These are phyloP conservation scores for Platycheirus rosarum DNA, from an alignment of 2,888 invertebrate species.

Conservation along the genomic window DNA sequence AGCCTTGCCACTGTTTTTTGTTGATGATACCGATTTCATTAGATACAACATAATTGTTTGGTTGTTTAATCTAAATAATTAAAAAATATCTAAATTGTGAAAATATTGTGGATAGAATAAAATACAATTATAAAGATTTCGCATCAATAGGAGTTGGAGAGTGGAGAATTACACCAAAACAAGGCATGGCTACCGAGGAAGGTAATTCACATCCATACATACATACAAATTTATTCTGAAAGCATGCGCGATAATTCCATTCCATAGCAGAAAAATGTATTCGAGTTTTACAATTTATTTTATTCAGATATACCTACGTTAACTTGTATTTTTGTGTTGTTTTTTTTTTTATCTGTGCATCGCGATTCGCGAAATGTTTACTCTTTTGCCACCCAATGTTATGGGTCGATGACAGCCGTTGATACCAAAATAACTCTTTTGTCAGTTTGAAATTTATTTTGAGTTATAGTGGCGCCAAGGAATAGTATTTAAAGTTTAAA, in stretches of 20 bases:
- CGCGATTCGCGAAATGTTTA: background rate
- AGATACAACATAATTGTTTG: background rate
- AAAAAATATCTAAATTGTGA: background rate
- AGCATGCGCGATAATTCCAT: constrained; percentile 57
- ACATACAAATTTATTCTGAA: no score
- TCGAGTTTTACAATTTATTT: constrained; percentile 54
- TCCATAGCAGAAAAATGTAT: constrained; percentile 28
- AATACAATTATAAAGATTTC: background rate
- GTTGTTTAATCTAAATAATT: background rate
- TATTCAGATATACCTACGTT: constrained; percentile 13
- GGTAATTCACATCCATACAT: no score
- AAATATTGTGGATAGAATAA: background rate
- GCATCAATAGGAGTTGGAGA: background rate
- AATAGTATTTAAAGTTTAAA: no score
- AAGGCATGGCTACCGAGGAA: constrained; percentile 60
- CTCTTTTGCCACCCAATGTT: background rate
- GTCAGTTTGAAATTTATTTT: no score
- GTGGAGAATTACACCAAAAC: background rate
- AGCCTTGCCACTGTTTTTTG: no score
- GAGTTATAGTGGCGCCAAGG: no score
- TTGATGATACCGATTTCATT: no score
- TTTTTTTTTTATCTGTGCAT: no score
- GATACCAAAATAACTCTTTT: no score
- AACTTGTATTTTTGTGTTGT: constrained; percentile 56
- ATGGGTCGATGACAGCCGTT: no score